Evolutionary conservation across 2,888 invertebrate genomes (phyloP).

Genomic region (Ypsolopha sequella): DNA sequence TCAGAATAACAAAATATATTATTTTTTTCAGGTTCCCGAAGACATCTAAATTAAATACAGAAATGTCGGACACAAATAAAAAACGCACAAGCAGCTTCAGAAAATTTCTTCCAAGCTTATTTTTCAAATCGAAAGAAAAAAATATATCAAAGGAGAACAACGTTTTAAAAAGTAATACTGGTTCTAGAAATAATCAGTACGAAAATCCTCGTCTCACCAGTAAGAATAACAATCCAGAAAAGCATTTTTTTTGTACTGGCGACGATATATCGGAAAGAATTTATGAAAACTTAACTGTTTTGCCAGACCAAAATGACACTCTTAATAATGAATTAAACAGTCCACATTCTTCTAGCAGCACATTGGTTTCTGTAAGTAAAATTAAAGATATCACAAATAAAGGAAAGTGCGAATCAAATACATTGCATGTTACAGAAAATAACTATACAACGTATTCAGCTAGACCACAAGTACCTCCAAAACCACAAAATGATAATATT

Average conservation of each 20-base stretch:
- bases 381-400: too few relatives aligned
- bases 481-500: conserved; percentile 28
- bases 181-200: conserved; percentile 38
- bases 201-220: conserved; percentile 25
- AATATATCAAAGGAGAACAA: conserved; percentile 2
- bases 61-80: conserved; percentile 43
- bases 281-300: conserved; percentile 49
- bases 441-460: conserved; percentile 14
- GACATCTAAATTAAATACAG: conserved; percentile 5
- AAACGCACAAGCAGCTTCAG: conserved; percentile 49
- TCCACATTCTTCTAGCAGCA: conserved; percentile 50
- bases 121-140: conserved; percentile 49
- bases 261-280: conserved; percentile 34
- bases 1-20: background rate
- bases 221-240: conserved; percentile 26
- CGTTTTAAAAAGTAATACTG: background rate
- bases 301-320: conserved; percentile 21
- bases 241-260: conserved; percentile 16
- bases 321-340: conserved; percentile 28
- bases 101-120: conserved; percentile 47
- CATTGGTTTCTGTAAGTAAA: conserved; percentile 45
- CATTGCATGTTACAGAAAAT: background rate
- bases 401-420: background rate
- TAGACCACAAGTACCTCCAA: conserved; percentile 25
- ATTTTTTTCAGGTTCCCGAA: conserved; percentile 17